These are phyloP conservation scores for Microctenopoma stevenorrisi DNA, from an alignment of 2,797 vertebrate species.

Conservation along the genomic window DNA sequence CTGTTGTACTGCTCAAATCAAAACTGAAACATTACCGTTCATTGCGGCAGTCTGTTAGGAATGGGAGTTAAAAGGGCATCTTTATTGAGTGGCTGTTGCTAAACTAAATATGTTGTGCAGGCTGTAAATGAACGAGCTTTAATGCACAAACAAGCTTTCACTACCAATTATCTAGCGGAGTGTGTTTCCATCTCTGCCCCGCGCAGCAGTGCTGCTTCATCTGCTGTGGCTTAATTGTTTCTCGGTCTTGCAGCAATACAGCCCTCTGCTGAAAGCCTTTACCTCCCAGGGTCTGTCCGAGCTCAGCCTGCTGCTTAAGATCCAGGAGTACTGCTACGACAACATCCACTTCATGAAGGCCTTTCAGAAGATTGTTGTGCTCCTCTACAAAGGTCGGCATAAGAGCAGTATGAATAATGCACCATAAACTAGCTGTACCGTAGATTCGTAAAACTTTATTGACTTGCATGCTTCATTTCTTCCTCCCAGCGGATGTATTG, in stretches of 20 bases:
- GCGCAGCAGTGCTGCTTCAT: background rate
- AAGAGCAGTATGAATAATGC: background rate
- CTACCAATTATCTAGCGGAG: background rate
- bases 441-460: too few relatives aligned
- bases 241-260: conserved; percentile 88
- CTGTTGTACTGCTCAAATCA: too few relatives aligned
- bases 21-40: background rate
- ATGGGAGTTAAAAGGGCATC: background rate
- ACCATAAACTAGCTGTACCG: too few relatives aligned
- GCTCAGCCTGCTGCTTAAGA: conserved; percentile 95
- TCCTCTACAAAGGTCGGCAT: conserved; percentile 94
- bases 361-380: conserved; percentile 99
- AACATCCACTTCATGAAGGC: conserved; percentile 99
- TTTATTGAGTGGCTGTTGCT: background rate
- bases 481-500: conserved; percentile 90
- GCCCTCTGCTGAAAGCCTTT: conserved; percentile 96
- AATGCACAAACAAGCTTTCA: background rate
- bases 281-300: conserved; percentile 96
- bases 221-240: background rate
- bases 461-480: background rate
- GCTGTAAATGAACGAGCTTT: background rate
- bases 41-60: background rate
- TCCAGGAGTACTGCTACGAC: conserved; percentile 98
- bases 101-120: background rate
- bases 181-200: background rate